A percentile compares a stretch with the other conserved stretches of the same genome.
These are phyloP conservation scores for Fopius arisanus DNA, from an alignment of 1,140 invertebrate species.

Conservation along the genomic window DNA sequence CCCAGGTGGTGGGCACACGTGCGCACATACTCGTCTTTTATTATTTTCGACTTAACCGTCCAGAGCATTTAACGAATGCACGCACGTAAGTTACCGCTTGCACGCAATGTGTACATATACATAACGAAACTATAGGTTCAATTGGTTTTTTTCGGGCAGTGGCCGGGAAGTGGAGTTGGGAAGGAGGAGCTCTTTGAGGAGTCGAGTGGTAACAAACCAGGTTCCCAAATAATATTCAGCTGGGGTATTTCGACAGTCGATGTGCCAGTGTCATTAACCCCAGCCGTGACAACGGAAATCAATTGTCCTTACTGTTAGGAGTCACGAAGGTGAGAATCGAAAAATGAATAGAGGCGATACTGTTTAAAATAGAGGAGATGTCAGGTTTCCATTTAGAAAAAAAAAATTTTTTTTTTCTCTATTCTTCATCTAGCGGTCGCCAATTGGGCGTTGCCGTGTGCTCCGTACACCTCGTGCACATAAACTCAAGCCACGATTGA, in stretches of 20 bases:
- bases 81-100: constrained; percentile 19
- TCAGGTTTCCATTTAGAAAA: background rate
- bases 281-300: constrained; percentile 44
- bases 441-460: constrained; percentile 53
- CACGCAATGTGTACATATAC: constrained; percentile 11
- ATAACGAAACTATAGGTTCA: constrained; percentile 7
- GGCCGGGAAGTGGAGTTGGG: constrained; percentile 24
- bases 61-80: constrained; percentile 20
- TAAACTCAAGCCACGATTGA: constrained; percentile 12
- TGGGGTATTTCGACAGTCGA: constrained; percentile 52
- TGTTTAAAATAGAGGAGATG: background rate
- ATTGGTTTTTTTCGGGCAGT: constrained; percentile 19
- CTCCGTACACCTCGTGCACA: background rate
- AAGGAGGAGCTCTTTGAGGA: constrained; percentile 18
- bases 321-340: background rate
- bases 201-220: constrained; percentile 37
- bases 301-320: constrained; percentile 52
- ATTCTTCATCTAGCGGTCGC: constrained; percentile 41
- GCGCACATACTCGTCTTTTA: background rate
- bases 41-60: background rate
- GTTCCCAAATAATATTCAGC: constrained; percentile 55
- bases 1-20: constrained; percentile 11
- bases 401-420: background rate
- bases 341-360: background rate
- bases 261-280: constrained; percentile 58